Evolutionary conservation across 2,888 invertebrate species (phyloP).

Genomic region (Drosophila diplacantha): DNA sequence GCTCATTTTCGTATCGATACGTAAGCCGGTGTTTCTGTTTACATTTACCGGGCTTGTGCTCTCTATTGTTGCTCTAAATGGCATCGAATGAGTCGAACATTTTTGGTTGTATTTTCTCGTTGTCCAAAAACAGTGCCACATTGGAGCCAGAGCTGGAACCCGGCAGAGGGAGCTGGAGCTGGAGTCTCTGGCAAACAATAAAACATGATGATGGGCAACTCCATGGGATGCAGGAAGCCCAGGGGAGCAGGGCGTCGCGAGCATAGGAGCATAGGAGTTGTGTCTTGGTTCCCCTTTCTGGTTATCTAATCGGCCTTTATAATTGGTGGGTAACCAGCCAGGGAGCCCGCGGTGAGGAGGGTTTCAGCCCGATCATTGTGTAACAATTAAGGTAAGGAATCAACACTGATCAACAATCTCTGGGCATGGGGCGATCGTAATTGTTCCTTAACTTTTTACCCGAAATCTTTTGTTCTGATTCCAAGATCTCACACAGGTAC

Average conservation of each 20-base stretch:
- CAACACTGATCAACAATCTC: constrained; percentile 40
- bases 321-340: constrained; percentile 65
- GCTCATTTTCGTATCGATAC: constrained; percentile 69
- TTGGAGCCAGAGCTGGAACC: constrained; percentile 10
- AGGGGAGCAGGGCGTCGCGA: constrained; percentile 20
- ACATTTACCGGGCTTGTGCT: constrained; percentile 57
- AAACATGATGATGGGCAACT: constrained; percentile 68
- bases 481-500: constrained; percentile 1
- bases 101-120: constrained; percentile 20
- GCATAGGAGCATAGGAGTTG: constrained; percentile 23
- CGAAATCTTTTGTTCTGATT: constrained; percentile 21
- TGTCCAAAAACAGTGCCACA: constrained; percentile 58
- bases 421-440: constrained; percentile 25
- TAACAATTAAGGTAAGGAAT: constrained; percentile 68
- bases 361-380: constrained; percentile 72
- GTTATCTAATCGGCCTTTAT: constrained; percentile 72
- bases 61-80: constrained; percentile 71
- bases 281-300: constrained; percentile 47
- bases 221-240: constrained; percentile 12
- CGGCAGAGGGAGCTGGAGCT: not conserved
- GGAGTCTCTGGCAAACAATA: constrained; percentile 44
- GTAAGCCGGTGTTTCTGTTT: constrained; percentile 55
- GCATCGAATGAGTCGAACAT: constrained; percentile 67
- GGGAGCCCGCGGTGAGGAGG: constrained; percentile 31
- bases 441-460: constrained; percentile 25